A percentile compares a stretch with the other conserved stretches of the same genome.
phyloP scores from a whole-genome alignment of 2,888 invertebrate species.

The Standfussiana lucernea region DNA sequence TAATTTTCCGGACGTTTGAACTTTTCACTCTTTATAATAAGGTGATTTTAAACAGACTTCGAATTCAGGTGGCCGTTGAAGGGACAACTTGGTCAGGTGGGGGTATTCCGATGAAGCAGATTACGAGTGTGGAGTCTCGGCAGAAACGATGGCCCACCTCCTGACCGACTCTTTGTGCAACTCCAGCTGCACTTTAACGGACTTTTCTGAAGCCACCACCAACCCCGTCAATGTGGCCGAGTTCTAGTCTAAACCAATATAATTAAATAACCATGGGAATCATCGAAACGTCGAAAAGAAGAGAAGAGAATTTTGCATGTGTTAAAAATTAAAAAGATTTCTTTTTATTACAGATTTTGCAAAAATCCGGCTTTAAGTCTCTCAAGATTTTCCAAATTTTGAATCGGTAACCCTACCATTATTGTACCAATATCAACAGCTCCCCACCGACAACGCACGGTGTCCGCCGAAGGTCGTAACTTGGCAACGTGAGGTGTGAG shows the following conservation, averaged over 20 bases:
- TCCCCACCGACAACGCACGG: not conserved
- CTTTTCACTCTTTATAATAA: not conserved
- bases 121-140: not conserved
- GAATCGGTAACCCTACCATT: not conserved
- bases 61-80: not conserved
- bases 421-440: constrained; percentile 23
- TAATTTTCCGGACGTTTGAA: not conserved
- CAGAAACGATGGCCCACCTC: not conserved
- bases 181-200: not conserved
- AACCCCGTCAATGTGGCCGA: not conserved
- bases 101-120: not conserved
- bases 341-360: not conserved
- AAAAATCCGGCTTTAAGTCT: not conserved
- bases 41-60: not conserved
- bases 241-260: not conserved
- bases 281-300: not conserved
- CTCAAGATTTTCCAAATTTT: not conserved
- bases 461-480: constrained; percentile 34
- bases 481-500: constrained; percentile 35
- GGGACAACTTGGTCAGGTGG: not conserved
- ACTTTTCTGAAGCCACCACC: not conserved
- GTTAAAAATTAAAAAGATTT: not conserved
- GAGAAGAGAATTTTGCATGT: not conserved
- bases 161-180: not conserved
- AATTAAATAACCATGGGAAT: not conserved